Evolutionary conservation across 2,888 invertebrate species (phyloP).

Genomic region (Baronia brevicornis): DNA sequence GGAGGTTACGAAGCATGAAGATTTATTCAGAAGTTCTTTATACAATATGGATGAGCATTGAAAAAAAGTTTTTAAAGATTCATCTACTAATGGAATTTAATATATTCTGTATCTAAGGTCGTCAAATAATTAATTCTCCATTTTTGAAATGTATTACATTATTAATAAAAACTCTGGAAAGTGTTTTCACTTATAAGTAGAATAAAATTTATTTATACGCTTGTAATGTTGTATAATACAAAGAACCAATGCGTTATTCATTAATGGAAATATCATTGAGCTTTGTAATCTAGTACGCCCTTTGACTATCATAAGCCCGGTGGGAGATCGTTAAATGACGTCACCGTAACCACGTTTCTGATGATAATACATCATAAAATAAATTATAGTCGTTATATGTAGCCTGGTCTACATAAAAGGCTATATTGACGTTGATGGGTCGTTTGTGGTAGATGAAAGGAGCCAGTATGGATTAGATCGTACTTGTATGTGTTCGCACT

Average conservation of each 20-base stretch:
- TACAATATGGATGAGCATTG: no score
- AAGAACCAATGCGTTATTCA: constrained; percentile 3
- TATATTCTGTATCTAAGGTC: no score
- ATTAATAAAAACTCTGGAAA: no score
- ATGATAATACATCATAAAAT: constrained; percentile 36
- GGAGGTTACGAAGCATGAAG: no score
- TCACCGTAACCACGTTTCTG: constrained; percentile 35
- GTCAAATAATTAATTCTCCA: no score
- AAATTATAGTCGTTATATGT: constrained; percentile 25
- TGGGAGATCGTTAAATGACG: constrained; percentile 32
- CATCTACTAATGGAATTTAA: no score
- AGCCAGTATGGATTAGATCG: constrained; percentile 3
- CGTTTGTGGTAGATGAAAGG: constrained; percentile 7
- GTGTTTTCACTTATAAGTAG: no score
- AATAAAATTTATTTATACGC: no score
- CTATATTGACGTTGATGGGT: constrained; percentile 7
- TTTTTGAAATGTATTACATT: no score
- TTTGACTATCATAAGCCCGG: constrained; percentile 27
- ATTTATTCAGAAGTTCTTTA: no score
- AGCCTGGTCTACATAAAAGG: constrained; percentile 6
- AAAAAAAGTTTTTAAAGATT: no score
- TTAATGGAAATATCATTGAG: constrained; percentile 5
- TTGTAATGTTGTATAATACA: constrained; percentile 3
- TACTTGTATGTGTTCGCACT: no score
- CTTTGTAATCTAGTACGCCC: constrained; percentile 10